phyloP scores from a whole-genome alignment of 2,797 vertebrate genomes.

The Pampus argenteus region DNA sequence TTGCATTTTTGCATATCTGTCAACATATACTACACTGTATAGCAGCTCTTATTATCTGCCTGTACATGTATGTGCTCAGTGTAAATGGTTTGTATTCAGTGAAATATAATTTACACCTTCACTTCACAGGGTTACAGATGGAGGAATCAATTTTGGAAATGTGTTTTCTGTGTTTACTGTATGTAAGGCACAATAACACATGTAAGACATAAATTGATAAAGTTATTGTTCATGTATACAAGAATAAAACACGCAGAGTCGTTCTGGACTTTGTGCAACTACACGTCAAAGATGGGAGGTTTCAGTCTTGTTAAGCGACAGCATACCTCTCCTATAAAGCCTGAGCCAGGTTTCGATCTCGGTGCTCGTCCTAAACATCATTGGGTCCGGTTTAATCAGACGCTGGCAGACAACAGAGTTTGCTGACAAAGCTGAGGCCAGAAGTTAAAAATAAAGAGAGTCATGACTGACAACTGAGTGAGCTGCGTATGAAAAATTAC shows the following conservation, averaged over 20 bases:
- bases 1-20: too few relatives aligned
- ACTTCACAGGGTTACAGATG: not conserved
- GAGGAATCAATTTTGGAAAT: not conserved
- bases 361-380: constrained; percentile 7
- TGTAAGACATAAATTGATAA: not conserved
- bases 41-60: too few relatives aligned
- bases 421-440: constrained; percentile 17
- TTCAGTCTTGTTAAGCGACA: too few relatives aligned
- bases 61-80: too few relatives aligned
- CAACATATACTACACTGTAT: too few relatives aligned
- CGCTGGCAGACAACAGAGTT: constrained; percentile 4
- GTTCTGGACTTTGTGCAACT: too few relatives aligned
- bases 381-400: constrained; percentile 29
- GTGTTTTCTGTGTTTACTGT: too few relatives aligned
- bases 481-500: constrained; percentile 27
- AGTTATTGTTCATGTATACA: not conserved
- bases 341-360: not conserved
- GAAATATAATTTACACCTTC: not conserved
- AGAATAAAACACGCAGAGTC: not conserved
- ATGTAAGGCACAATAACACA: not conserved
- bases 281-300: too few relatives aligned
- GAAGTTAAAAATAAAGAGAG: constrained; percentile 37
- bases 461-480: constrained; percentile 31
- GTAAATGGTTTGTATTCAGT: not conserved
- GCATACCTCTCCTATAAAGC: constrained; percentile 17